Base-by-base conservation (phyloP, 2,888 invertebrate species). In the Baccha elongata region DNA sequence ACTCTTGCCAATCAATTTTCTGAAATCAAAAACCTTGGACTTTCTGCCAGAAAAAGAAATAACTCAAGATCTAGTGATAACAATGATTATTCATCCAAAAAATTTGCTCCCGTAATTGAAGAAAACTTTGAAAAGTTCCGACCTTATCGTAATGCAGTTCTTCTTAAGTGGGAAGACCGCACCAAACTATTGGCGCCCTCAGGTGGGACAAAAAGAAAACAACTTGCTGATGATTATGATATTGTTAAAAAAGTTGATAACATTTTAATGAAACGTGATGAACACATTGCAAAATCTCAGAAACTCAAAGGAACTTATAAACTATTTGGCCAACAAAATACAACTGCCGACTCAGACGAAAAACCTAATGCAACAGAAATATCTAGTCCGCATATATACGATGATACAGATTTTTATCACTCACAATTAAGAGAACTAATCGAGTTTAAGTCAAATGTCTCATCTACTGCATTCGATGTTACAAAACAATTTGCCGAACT, bases 361-460 rank as follows among this genome's bases (percentile, higher is more conserved):
- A 89, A 86, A 65, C 89, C 89, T 58, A 87, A 91, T n/a, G 91
- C 91, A 85, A 64, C 89, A 15, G 91, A 91, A 85, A 94, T 94
- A 86, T 93, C 94, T 84, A 94, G 96, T 87, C 87, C 92, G 0
- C 96, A 99, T 91, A 96, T 99, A 87, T 99, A 97, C 91, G 98
- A 99, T 89, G 99, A 99, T 88, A 96, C 96, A 87, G 99, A 99
- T 89, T 99, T 99, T 90, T 99, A 99, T 90, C 98, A 98, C 90
- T 97, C 98, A 87, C 92, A 98, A 67, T 91, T 99, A 46, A 92
- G 97, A 84, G 98, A 99, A 89, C 91, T 99, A 40, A 98, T 99
- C 84, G 98, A 99, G 89, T 94, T 95, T 85, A 98, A 98, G 91
- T 95, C 97, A 0, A 93, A 95, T 2, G 94, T 95, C 87, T 93